Evolutionary conservation across 2,113 vertebrate genomes (phyloP), one percentile per base, ranked within the genome.

Genomic region (Pollimyrus isidori): DNA sequence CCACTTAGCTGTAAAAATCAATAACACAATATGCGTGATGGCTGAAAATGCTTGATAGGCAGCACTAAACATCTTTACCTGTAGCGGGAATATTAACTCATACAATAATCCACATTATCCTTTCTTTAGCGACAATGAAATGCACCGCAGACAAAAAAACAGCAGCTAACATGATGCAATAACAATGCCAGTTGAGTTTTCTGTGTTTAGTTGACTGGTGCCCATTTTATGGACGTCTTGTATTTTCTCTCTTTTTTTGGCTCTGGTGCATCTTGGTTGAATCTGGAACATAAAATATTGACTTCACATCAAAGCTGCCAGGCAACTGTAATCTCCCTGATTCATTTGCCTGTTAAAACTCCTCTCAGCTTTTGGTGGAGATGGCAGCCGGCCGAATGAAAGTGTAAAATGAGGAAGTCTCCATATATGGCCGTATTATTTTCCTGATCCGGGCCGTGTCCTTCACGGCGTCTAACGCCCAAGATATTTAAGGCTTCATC

Each of bases 291-390:
- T 92, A 93, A 94, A 87, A 95, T 93, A 94, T 93, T 95, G 93
- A 92, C 93, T 93, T 91, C 88, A 94, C 92, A 93, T 94, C 93
- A 93, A 91, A 93, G 92, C 91, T 93, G 93, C 89, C 91, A 93
- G 91, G 92, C 91, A 91, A 91, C 90, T 91, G 65, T 92, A 93
- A 89, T 91, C 87, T 89, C 91, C 88, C 90, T 91, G 87, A 93
- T 93, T 94, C 90, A 93, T 94, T 93, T 93, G 92, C 91, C 92
- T 93, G 90, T 91, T 92, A 91, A 93, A 92, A 91, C 87, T 7
- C 73, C 92, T 91, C 92, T 85, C 65, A 91, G 92, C 91, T 91
- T 90, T 86, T 53, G 89, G 89, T 42, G 90, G 88, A 84, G 17
- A 56, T 92, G 92, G 92, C 89, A 91, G 49, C 11, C 4, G 11